phyloP scores from a whole-genome alignment of 64 coral and sea anemone genomes.

The Platygyra sinensis region DNA sequence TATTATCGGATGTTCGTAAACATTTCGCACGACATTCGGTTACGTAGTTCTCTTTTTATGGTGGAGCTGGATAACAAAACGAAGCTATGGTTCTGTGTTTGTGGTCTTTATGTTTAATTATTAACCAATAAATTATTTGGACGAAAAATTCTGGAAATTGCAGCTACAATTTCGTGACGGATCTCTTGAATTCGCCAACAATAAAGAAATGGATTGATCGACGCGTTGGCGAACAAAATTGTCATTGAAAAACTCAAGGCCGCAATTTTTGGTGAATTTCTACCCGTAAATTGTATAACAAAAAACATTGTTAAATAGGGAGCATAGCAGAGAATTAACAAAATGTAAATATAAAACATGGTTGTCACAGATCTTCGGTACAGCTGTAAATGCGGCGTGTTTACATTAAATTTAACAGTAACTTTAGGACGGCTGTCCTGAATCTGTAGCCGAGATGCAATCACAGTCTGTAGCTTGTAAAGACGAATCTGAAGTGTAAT shows the following conservation, averaged over 20 bases:
- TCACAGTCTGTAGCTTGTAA: not conserved
- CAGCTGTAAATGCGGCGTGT: slow-evolving; percentile 23
- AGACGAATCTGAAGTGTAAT: slow-evolving; percentile 17
- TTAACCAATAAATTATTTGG: not conserved
- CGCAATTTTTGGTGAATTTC: not conserved
- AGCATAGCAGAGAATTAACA: slow-evolving; percentile 29
- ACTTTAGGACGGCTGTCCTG: not conserved
- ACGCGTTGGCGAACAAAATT: slow-evolving; percentile 18
- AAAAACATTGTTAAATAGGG: slow-evolving; percentile 17
- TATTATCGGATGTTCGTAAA: too few relatives aligned
- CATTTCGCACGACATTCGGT: too few relatives aligned
- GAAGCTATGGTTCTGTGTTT: too few relatives aligned
- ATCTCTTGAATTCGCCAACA: slow-evolving; percentile 34
- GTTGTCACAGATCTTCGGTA: slow-evolving; percentile 25
- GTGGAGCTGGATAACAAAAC: too few relatives aligned
- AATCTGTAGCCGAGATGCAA: not conserved
- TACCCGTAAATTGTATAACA: slow-evolving; percentile 4
- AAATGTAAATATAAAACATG: slow-evolving; percentile 27
- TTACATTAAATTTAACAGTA: not conserved
- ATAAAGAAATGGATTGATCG: slow-evolving; percentile 21
- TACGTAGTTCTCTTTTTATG: too few relatives aligned
- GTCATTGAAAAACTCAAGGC: slow-evolving; percentile 24
- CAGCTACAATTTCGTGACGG: not conserved
- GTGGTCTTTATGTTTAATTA: too few relatives aligned
- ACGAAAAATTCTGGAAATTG: not conserved